phyloP scores from a whole-genome alignment of 2,888 invertebrate genomes.

The Lasioglossum vierecki region DNA sequence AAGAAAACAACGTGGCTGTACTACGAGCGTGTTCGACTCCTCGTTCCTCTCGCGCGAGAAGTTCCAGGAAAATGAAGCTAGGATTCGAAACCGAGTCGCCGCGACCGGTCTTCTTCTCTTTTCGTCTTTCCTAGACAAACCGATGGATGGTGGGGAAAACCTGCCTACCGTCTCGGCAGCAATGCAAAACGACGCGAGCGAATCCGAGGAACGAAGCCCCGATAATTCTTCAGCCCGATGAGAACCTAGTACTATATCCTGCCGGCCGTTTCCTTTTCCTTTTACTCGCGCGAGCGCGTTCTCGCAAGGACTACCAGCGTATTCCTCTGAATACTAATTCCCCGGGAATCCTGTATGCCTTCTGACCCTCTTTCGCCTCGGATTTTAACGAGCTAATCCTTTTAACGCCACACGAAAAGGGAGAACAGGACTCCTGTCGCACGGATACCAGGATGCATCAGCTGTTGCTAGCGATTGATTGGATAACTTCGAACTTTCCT shows the following conservation, averaged over 20 bases:
- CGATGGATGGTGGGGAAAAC: constrained; percentile 33
- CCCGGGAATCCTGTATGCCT: background rate
- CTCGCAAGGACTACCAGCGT: background rate
- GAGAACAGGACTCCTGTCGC: background rate
- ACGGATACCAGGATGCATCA: background rate
- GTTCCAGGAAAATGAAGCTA: constrained; percentile 47
- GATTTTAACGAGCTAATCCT: constrained; percentile 14
- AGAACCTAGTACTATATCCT: constrained; percentile 29
- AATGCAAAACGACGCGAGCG: constrained; percentile 48
- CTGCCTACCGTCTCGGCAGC: constrained; percentile 35
- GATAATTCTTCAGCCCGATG: constrained; percentile 43
- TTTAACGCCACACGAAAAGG: background rate
- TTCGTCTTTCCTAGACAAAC: constrained; percentile 42
- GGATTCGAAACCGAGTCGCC: constrained; percentile 30
- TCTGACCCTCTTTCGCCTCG: background rate
- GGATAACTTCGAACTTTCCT: background rate
- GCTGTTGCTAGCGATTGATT: background rate
- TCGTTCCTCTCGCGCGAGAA: background rate
- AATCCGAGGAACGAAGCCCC: constrained; percentile 36
- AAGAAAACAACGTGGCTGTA: background rate
- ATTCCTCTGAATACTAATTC: constrained; percentile 2
- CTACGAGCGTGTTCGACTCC: background rate
- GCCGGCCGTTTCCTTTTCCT: constrained; percentile 19
- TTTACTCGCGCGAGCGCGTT: background rate
- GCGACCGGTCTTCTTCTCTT: constrained; percentile 27